A percentile compares a stretch with the other conserved stretches of the same genome.
Evolutionary conservation across 2,113 vertebrate species (phyloP).

Genomic region (Cyrtonyx montezumae): DNA sequence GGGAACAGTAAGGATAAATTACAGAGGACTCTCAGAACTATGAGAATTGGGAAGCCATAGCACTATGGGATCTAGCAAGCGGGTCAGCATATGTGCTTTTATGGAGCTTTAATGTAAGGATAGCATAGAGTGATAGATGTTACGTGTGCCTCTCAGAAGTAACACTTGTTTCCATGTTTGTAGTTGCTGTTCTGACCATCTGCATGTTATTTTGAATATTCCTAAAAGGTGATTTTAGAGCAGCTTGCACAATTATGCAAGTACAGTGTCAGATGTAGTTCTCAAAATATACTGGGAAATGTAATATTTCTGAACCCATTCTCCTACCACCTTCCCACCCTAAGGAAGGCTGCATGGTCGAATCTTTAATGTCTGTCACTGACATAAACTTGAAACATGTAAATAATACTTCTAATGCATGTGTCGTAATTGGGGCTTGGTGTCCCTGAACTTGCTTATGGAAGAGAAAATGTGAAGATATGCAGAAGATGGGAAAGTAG

Average conservation of each 20-base stretch:
- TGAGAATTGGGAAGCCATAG: not conserved
- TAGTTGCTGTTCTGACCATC: not conserved
- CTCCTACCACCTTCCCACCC: not conserved
- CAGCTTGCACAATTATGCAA: not conserved
- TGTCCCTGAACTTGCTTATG: not conserved
- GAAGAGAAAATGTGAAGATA: not conserved
- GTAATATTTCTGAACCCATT: not conserved
- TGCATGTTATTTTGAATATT: not conserved
- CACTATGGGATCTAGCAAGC: not conserved
- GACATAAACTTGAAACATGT: rapidly evolving
- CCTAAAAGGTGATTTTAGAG: not conserved
- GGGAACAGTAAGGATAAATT: not conserved
- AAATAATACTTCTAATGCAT: not conserved
- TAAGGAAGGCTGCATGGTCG: not conserved
- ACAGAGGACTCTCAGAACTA: rapidly evolving
- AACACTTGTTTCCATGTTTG: not conserved
- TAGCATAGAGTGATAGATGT: not conserved
- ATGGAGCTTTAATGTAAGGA: not conserved
- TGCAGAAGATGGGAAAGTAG: not conserved
- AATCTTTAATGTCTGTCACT: not conserved
- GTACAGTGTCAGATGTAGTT: not conserved
- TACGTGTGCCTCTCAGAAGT: not conserved
- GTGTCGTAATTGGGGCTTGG: not conserved
- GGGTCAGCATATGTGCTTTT: not conserved
- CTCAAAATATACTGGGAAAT: not conserved